Percentiles rank a stretch among this genome's conserved stretches.
These are phyloP conservation scores for Scaeva pyrastri DNA, from an alignment of 2,888 invertebrate genomes.

Conservation along the genomic window DNA sequence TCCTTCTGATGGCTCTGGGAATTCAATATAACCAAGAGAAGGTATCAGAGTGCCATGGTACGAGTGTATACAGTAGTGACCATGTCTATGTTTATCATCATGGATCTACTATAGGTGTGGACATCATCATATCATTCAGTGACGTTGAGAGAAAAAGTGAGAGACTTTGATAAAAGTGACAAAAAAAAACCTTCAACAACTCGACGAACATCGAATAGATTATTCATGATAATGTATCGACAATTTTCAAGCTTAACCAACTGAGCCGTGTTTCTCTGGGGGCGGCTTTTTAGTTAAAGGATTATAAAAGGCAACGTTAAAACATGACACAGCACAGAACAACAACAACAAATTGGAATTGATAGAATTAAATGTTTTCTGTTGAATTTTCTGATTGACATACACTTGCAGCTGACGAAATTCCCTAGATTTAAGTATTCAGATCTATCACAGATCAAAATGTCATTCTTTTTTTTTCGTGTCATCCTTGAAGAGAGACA, in stretches of 20 bases:
- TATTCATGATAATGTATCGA: slow-evolving; percentile 70
- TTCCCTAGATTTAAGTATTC: slow-evolving; percentile 49
- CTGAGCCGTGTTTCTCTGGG: slow-evolving; percentile 39
- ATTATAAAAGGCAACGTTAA: slow-evolving; percentile 70
- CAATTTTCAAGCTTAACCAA: slow-evolving; percentile 30
- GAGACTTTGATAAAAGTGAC: slow-evolving; percentile 5
- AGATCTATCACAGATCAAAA: slow-evolving; percentile 61
- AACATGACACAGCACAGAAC: slow-evolving; percentile 62
- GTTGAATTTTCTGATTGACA: slow-evolving; percentile 2
- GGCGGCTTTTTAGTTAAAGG: slow-evolving; percentile 64
- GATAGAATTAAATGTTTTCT: slow-evolving; percentile 36
- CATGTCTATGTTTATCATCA: slow-evolving; percentile 35
- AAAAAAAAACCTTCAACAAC: too few species aligned
- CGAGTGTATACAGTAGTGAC: not conserved
- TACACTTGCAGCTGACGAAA: slow-evolving; percentile 56
- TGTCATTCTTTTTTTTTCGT: slow-evolving; percentile 61
- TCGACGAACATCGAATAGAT: slow-evolving; percentile 58
- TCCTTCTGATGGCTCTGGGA: not conserved
- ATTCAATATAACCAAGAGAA: not conserved
- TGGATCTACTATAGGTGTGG: slow-evolving; percentile 22
- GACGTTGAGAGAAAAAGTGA: not conserved
- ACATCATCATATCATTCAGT: slow-evolving; percentile 5
- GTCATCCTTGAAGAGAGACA: not conserved
- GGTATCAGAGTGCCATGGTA: not conserved
- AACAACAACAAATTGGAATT: slow-evolving; percentile 1